These are phyloP conservation scores for Leptinotarsa peninsularis DNA, from an alignment of 2,888 invertebrate species.

Conservation along the genomic window DNA sequence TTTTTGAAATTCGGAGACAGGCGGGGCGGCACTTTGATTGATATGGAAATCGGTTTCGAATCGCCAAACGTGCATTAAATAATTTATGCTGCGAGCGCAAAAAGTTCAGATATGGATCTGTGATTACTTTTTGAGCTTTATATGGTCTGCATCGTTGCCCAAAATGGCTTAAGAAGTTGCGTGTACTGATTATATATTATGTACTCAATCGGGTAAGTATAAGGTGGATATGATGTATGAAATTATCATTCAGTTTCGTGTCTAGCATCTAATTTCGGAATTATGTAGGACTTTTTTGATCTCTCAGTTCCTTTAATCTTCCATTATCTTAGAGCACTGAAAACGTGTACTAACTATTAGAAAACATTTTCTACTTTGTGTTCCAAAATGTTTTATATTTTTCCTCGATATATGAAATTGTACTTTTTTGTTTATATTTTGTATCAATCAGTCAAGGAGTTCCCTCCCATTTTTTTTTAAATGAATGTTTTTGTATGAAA, in stretches of 20 bases:
- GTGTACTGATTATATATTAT: slow-evolving; percentile 4
- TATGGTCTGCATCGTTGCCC: neutral
- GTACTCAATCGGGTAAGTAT: slow-evolving; percentile 1
- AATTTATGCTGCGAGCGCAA: neutral
- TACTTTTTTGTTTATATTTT: too few relatives aligned
- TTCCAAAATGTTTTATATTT: too few relatives aligned
- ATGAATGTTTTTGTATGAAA: too few relatives aligned
- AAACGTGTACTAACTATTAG: too few relatives aligned
- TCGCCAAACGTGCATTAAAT: neutral
- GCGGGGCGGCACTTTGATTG: slow-evolving; percentile 1
- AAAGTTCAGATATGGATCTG: neutral
- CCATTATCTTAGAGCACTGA: too few relatives aligned
- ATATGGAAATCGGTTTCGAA: neutral
- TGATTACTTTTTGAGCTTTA: neutral
- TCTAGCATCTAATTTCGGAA: too few relatives aligned
- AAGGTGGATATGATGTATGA: neutral
- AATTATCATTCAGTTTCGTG: neutral
- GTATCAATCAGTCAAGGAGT: too few relatives aligned
- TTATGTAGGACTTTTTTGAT: too few relatives aligned
- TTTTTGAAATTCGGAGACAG: neutral
- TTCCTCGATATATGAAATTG: too few relatives aligned
- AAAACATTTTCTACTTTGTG: too few relatives aligned
- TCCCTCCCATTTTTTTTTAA: too few relatives aligned
- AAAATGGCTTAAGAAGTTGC: neutral
- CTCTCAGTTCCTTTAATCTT: too few relatives aligned